Evolutionary conservation across 2,888 invertebrate genomes (phyloP).

Genomic region (Diarsia mendica): DNA sequence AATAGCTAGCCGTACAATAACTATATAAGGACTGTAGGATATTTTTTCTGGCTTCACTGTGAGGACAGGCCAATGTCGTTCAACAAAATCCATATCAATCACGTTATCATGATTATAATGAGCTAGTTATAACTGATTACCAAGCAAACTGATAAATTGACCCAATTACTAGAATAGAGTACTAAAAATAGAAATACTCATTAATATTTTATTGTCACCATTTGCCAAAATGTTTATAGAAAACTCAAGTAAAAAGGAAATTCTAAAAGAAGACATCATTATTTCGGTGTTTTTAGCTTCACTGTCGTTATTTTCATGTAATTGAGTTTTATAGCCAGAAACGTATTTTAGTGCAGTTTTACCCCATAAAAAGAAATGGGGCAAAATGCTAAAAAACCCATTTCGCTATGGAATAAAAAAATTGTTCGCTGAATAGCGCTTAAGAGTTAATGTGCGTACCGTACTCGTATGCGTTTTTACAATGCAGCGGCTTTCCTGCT

Average conservation of each 20-base stretch:
- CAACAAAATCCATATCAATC: constrained; percentile 22
- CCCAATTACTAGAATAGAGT: constrained; percentile 17
- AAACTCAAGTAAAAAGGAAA: neutral
- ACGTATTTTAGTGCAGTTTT: neutral
- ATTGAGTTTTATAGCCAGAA: constrained; percentile 6
- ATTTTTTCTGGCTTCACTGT: neutral
- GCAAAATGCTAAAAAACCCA: constrained; percentile 47
- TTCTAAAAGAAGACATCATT: neutral
- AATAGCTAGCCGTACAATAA: neutral
- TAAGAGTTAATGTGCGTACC: constrained; percentile 54
- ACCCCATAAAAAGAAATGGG: constrained; percentile 48
- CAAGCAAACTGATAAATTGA: constrained; percentile 34
- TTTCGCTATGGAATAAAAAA: constrained; percentile 36
- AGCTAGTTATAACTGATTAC: constrained; percentile 17
- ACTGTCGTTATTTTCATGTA: constrained; percentile 9
- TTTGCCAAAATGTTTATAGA: neutral
- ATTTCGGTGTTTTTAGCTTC: neutral
- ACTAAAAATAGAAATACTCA: neutral
- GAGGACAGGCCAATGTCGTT: neutral
- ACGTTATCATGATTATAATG: constrained; percentile 24
- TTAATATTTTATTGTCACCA: neutral
- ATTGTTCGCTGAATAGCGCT: constrained; percentile 48
- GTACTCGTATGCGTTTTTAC: constrained; percentile 24
- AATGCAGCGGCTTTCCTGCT: constrained; percentile 62
- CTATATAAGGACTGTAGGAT: neutral